Evolutionary conservation across 2,113 vertebrate species (phyloP), one percentile per base, ranked within the genome.

Genomic region (Theristicus caerulescens): DNA sequence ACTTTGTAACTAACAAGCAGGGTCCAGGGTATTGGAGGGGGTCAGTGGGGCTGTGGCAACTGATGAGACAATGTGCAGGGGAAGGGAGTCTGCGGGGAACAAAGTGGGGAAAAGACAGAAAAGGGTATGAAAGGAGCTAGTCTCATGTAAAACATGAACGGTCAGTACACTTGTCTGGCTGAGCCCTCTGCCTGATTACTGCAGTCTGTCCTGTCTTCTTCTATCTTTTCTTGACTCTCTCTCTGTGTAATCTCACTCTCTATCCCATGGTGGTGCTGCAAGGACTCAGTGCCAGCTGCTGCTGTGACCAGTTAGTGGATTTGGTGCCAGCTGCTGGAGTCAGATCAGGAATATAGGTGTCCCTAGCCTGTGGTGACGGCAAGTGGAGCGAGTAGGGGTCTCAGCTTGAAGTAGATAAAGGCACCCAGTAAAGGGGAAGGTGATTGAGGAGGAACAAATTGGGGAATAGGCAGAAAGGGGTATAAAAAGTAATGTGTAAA

Each of bases 121-220:
- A 46, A 32, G 8, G 4, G 4, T 36, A 46, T 51, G 40, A 61
- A 77, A 58, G 17, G 1, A 10, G 8, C 3, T 3, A 0, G 22
- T 79, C 13, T 44, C 19, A 11, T 11, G 6, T 58, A 74, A 64
- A 52, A 47, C 22, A 16, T 5, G 20, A 47, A 29, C 1, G 4
- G 13, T n/a, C 17, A 31, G n/a, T 40, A 47, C 9, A 10, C 13
- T 6, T n/a, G 11, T 55, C 40, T 55, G 29, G 5, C 21, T 90
- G 20, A 62, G 11, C 16, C n/a, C 22, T 38, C 38, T 67, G 7
- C 27, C 34, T 82, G 31, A 51, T 58, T 9, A 22, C 20, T 2
- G 1, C 11, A 42, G 42, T 13, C 31, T 65, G 42, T 38, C 8
- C 54, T 76, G 10, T 29, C 40, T 36, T 31, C 27, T 44, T 71